Percentiles rank a stretch among this genome's conserved stretches.
phyloP scores from a whole-genome alignment of 2,888 invertebrate genomes.

The Panopea generosa region DNA sequence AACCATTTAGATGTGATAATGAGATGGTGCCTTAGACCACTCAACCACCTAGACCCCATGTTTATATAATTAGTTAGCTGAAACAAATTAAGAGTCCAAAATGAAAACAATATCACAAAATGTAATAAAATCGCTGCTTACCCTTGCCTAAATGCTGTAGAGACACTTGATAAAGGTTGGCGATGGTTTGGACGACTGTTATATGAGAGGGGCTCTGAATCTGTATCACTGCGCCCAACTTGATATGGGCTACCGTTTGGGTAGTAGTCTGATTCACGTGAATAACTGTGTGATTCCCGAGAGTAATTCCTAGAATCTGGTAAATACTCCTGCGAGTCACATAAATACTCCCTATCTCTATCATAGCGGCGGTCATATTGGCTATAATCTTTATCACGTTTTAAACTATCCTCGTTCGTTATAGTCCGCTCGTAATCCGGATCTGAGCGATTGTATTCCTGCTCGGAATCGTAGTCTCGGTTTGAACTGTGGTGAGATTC shows the following conservation, averaged over 20 bases:
- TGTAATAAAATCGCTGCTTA: too few species aligned
- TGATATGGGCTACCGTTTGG: conserved; percentile 69
- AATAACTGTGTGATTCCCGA: conserved; percentile 63
- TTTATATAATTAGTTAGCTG: too few species aligned
- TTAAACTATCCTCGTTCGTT: conserved; percentile 50
- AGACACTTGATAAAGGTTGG: conserved; percentile 23
- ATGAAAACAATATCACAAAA: too few species aligned
- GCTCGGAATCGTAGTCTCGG: conserved; percentile 50
- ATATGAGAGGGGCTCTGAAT: conserved; percentile 90
- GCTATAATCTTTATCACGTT: conserved; percentile 31
- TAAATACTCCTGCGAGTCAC: conserved; percentile 12
- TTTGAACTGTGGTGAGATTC: conserved; percentile 58
- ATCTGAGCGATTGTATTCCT: conserved; percentile 56
- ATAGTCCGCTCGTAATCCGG: conserved; percentile 56
- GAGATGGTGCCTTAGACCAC: too few species aligned
- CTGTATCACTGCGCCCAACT: conserved; percentile 83
- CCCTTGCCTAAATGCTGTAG: conserved; percentile 36
- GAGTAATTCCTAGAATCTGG: conserved; percentile 35
- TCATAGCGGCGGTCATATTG: conserved; percentile 34
- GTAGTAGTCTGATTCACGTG: conserved; percentile 65
- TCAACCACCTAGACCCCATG: too few species aligned
- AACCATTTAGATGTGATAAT: too few species aligned
- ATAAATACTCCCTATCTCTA: conserved; percentile 40
- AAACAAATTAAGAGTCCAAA: too few species aligned
- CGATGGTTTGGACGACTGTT: conserved; percentile 91